Evolutionary conservation across 2,888 invertebrate genomes (phyloP).

Genomic region (Machimus rusticus): DNA sequence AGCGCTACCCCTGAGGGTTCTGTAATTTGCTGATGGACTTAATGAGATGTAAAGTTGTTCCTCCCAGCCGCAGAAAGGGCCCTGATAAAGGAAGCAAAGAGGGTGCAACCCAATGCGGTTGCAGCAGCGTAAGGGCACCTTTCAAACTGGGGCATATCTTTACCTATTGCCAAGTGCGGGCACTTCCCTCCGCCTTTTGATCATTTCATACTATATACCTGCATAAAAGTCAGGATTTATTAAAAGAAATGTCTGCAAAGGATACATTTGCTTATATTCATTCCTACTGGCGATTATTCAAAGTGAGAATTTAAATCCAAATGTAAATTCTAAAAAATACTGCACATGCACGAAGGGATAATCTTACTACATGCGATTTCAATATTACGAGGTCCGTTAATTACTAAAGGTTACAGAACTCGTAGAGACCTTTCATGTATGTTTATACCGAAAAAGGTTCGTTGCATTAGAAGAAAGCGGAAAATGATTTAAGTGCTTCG

Average conservation of each 20-base stretch:
- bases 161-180: not conserved
- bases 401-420: not conserved
- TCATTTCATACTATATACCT: not conserved
- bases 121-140: not conserved
- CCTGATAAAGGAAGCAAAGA: not conserved
- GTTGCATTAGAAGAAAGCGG: not conserved
- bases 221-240: not conserved
- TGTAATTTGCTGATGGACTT: slow-evolving; percentile 28
- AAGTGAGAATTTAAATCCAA: not conserved
- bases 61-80: not conserved
- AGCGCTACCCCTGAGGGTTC: not conserved
- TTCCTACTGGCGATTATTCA: not conserved
- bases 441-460: not conserved
- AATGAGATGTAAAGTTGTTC: slow-evolving; percentile 28
- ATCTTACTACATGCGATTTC: not conserved
- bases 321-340: not conserved
- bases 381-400: not conserved
- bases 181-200: not conserved
- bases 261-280: not conserved
- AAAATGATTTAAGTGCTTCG: not conserved
- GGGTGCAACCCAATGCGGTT: slow-evolving; percentile 6
- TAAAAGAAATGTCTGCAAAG: not conserved
- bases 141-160: not conserved
- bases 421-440: not conserved
- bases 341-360: not conserved